Evolutionary conservation across 2,888 invertebrate genomes (phyloP), one percentile per base, ranked within the genome.

Genomic region (Diarsia brunnea): DNA sequence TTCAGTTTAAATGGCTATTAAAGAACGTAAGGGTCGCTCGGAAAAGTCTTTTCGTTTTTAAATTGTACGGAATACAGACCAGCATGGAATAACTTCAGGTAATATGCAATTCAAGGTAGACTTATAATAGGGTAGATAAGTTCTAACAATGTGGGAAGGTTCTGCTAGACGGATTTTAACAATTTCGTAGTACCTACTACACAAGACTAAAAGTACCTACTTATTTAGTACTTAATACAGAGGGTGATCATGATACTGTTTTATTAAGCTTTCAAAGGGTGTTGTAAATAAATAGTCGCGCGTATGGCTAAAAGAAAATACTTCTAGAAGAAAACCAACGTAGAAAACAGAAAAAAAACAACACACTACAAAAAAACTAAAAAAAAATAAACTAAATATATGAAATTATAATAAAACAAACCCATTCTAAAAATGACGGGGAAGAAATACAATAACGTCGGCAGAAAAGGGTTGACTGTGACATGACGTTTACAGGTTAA

Each of bases 401-500:
- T 69, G 60, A 51, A 66, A 55, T 58, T 19, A 19, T 72, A 75
- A 75, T 72, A 72, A 77, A 72, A 84, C 74, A 73, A 69, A 66
- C 2, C 49, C 61, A 72, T 47, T 64, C 58, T 70, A 68, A 65
- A 84, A 84, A 77, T 73, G 31, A 67, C 61, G 51, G 64, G 55
- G 78, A 81, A 78, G 66, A 75, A 82, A 84, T 80, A 86, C 86
- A 88, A 88, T 86, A 83, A 75, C 72, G 70, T 64, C 80, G 82
- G 76, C 74, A 83, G 86, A 88, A 89, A 92, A 91, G 92, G 94
- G 92, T 93, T 90, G 90, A 90, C 89, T 89, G 84, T 89, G 91
- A 92, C 92, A 90, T 93, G 94, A 94, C 95, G 86, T 92, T 91
- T 94, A 92, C 93, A 93, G 93, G 94, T 93, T 94, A 95, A 95